Evolutionary conservation across 2,797 vertebrate species (phyloP).

Genomic region (Crenuchus spilurus): DNA sequence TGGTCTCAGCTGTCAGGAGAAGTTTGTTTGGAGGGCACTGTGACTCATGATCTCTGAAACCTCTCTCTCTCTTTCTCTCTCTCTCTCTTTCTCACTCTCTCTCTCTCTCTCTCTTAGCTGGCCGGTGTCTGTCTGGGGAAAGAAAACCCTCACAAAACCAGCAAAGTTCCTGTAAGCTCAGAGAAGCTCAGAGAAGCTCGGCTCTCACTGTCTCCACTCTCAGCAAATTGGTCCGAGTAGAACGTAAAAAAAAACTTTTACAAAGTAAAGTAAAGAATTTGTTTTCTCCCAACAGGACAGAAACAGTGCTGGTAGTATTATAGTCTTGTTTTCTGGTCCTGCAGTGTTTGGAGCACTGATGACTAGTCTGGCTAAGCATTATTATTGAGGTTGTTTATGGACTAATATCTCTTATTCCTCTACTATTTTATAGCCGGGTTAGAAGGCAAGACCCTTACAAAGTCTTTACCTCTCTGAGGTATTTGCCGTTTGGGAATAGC

Average conservation of each 20-base stretch:
- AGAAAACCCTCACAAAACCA: not conserved
- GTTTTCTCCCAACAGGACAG: not conserved
- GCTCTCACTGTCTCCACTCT: not conserved
- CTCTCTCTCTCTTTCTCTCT: no score
- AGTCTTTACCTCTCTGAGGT: not conserved
- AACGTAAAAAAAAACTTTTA: not conserved
- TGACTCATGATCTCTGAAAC: conserved; percentile 18
- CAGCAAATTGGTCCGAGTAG: conserved; percentile 3
- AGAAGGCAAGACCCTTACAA: conserved; percentile 6
- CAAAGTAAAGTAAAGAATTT: not conserved
- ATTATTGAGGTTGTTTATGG: no score
- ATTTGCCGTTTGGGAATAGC: not conserved
- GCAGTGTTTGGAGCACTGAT: no score
- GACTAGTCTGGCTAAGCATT: no score
- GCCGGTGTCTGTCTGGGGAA: not conserved
- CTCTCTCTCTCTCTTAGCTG: not conserved
- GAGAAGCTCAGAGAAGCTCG: not conserved
- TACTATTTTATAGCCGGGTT: not conserved
- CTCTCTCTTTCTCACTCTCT: no score
- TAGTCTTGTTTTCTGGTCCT: no score
- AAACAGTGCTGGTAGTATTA: not conserved
- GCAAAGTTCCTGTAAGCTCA: not conserved
- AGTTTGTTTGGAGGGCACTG: conserved; percentile 26
- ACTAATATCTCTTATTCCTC: no score
- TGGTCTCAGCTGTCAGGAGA: conserved; percentile 24